phyloP scores from a whole-genome alignment of 2,113 vertebrate species.

The Garra rufa region DNA sequence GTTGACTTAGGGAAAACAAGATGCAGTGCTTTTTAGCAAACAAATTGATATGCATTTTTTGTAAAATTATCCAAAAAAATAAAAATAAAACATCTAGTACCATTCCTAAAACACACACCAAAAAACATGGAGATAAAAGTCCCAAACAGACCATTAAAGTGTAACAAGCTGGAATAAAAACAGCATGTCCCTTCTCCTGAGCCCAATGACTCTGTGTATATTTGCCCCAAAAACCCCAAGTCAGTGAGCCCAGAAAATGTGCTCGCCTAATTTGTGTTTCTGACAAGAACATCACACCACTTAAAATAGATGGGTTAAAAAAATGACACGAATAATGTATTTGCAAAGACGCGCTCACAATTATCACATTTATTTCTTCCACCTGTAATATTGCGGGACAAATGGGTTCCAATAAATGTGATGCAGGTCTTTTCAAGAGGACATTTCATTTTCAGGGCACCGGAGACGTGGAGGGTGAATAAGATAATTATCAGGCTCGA shows the following conservation, averaged over 20 bases:
- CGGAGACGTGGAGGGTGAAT: conserved; percentile 67
- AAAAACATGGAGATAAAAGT: conserved; percentile 34
- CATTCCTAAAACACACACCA: not conserved
- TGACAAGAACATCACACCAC: conserved; percentile 55
- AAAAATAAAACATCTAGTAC: not conserved
- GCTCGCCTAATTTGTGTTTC: conserved; percentile 53
- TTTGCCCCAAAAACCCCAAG: conserved; percentile 14
- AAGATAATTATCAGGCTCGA: conserved; percentile 75
- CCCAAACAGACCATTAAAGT: conserved; percentile 43
- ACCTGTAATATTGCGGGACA: conserved; percentile 68
- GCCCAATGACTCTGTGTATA: not conserved
- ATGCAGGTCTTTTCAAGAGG: conserved; percentile 63
- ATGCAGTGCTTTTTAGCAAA: not conserved
- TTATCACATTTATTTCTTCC: conserved; percentile 29
- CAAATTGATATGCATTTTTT: not conserved
- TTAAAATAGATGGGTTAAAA: conserved; percentile 65
- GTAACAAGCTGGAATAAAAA: conserved; percentile 38
- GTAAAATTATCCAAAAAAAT: not conserved
- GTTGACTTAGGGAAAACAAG: not conserved
- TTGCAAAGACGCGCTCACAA: conserved; percentile 7
- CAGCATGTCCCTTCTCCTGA: conserved; percentile 41
- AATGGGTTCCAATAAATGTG: conserved; percentile 69
- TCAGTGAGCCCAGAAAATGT: not conserved
- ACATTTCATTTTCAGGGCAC: conserved; percentile 61
- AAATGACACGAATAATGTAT: conserved; percentile 72